A percentile compares a stretch with the other conserved stretches of the same genome.
Conservation (phyloP, 2,113 vertebrate species). For the Garra rufa region DNA sequence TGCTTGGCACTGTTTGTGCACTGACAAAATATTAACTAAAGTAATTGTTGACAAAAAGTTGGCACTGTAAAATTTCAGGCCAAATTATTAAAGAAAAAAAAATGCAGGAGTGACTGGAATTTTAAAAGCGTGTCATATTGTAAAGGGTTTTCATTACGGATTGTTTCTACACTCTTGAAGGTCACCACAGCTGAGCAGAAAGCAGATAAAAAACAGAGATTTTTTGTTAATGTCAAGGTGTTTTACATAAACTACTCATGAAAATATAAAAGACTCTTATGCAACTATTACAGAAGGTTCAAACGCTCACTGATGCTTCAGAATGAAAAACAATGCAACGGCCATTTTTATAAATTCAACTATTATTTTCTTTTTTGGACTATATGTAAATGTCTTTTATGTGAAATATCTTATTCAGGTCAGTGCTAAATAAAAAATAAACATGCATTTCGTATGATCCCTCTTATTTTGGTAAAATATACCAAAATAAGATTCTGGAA, state of each 20-base stretch:
- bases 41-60: not conserved
- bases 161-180: not conserved
- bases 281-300: no score
- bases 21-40: not conserved
- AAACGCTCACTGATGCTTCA: no score
- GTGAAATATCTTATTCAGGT: no score
- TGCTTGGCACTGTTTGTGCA: not conserved
- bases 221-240: slow-evolving; percentile 1
- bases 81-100: not conserved
- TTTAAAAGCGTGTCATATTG: not conserved
- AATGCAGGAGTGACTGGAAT: not conserved
- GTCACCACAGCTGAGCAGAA: no score
- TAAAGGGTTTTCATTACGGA: not conserved
- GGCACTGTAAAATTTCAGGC: not conserved
- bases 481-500: no score
- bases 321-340: no score
- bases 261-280: slow-evolving; percentile 1
- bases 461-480: no score
- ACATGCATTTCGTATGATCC: no score
- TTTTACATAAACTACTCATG: not conserved
- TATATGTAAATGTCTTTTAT: no score
- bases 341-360: no score
- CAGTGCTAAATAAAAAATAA: no score
- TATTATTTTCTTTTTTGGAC: no score
- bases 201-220: not conserved